These are phyloP conservation scores for Vannuccia rotundouncinata DNA, from an alignment of 2,888 invertebrate species.

Conservation along the genomic window DNA sequence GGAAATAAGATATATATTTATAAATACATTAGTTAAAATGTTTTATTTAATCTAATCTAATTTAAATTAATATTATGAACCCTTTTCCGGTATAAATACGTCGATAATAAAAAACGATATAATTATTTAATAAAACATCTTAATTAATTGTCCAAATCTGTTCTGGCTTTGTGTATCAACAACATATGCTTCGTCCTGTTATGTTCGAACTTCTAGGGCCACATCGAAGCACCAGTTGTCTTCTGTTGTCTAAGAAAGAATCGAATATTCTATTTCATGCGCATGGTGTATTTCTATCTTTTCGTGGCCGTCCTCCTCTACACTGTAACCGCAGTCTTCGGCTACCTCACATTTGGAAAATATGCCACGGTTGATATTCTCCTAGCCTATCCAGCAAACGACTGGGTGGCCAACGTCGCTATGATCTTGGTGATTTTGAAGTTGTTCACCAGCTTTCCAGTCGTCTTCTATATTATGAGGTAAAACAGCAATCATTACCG, in stretches of 20 bases:
- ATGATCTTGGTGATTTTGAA: constrained; percentile 45
- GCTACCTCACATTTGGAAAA: constrained; percentile 60
- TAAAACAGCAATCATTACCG: no score
- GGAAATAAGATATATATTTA: no score
- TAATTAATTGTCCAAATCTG: no score
- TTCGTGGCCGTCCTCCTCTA: constrained; percentile 47
- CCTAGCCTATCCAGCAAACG: constrained; percentile 36
- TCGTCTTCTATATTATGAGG: constrained; percentile 60
- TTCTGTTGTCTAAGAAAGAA: constrained; percentile 15
- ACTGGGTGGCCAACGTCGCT: constrained; percentile 38
- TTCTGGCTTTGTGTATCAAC: no score
- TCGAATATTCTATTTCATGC: constrained; percentile 14
- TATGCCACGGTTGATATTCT: constrained; percentile 59
- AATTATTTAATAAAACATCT: no score
- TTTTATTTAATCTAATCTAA: no score
- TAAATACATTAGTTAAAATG: no score
- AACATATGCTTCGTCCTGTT: no score
- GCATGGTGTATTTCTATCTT: constrained; percentile 11
- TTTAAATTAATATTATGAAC: no score
- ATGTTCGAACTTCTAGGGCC: no score
- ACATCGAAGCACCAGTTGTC: constrained; percentile 29
- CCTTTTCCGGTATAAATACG: no score
- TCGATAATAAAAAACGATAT: no score
- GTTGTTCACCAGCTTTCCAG: constrained; percentile 59
- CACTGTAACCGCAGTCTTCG: constrained; percentile 50